phyloP scores from a whole-genome alignment of 1,140 invertebrate species.

The Armadillidium nasatum region DNA sequence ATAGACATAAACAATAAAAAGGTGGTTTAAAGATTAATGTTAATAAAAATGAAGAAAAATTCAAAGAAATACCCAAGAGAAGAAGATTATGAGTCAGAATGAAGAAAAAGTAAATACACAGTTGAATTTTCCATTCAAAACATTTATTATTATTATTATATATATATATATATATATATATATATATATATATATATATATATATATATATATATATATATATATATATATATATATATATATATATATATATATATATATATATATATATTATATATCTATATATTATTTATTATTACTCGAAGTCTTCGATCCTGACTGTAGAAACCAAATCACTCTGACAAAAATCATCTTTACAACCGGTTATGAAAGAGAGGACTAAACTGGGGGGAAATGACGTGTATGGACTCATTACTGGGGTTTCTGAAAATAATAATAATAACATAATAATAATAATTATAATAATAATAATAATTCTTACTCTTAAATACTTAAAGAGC shows the following conservation, averaged over 20 bases:
- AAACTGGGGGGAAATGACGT: not conserved
- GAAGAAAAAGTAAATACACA: too few relatives aligned
- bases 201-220: conserved; percentile 15
- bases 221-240: conserved; percentile 15
- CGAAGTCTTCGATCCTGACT: not conserved
- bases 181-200: conserved; percentile 15
- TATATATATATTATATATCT: not conserved
- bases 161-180: conserved; percentile 1
- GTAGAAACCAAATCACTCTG: not conserved
- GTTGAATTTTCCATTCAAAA: too few relatives aligned
- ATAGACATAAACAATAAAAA: too few relatives aligned
- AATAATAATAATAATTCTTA: not conserved
- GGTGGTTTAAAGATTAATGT: too few relatives aligned
- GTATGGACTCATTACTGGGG: not conserved
- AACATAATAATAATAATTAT: not conserved
- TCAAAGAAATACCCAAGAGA: too few relatives aligned
- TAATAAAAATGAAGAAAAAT: too few relatives aligned
- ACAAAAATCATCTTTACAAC: not conserved
- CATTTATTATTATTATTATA: too few relatives aligned
- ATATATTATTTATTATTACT: too few relatives aligned
- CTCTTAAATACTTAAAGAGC: too few relatives aligned
- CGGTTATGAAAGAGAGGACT: not conserved
- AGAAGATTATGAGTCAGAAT: too few relatives aligned
- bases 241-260: conserved; percentile 5
- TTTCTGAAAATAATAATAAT: not conserved